Evolutionary conservation across 2,888 invertebrate species (phyloP).

Genomic region (Apodemia duryi): DNA sequence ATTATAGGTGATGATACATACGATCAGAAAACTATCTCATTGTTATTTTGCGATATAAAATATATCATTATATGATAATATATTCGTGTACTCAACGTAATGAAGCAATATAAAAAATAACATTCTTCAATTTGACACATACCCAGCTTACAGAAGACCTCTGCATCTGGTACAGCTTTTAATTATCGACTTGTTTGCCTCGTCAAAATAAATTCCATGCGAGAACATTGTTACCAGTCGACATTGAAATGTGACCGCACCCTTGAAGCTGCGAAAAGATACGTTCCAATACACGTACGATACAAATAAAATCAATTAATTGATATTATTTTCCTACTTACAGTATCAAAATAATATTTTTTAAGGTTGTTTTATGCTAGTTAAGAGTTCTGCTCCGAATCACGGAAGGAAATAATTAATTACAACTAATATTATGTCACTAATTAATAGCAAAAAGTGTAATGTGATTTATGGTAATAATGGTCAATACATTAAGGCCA

Average conservation of each 20-base stretch:
- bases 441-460: too few species aligned
- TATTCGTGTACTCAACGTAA: too few species aligned
- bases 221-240: slow-evolving; percentile 19
- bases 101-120: neutral
- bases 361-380: neutral
- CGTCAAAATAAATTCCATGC: slow-evolving; percentile 13
- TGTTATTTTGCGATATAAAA: too few species aligned
- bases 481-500: too few species aligned
- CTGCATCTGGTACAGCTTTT: neutral
- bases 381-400: neutral
- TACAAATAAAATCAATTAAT: slow-evolving; percentile 10
- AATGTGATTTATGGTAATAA: too few species aligned
- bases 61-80: too few species aligned
- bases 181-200: slow-evolving; percentile 8
- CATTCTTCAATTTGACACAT: neutral
- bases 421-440: too few species aligned
- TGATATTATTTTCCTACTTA: slow-evolving; percentile 11
- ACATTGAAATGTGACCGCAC: slow-evolving; percentile 19
- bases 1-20: too few species aligned
- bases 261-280: slow-evolving; percentile 23
- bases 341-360: neutral
- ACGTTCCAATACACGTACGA: neutral
- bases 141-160: slow-evolving; percentile 9
- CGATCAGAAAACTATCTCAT: too few species aligned
- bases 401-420: neutral